Evolutionary conservation across 2,113 vertebrate genomes (phyloP), one percentile per base, ranked within the genome.

Genomic region (Corvus hawaiiensis): DNA sequence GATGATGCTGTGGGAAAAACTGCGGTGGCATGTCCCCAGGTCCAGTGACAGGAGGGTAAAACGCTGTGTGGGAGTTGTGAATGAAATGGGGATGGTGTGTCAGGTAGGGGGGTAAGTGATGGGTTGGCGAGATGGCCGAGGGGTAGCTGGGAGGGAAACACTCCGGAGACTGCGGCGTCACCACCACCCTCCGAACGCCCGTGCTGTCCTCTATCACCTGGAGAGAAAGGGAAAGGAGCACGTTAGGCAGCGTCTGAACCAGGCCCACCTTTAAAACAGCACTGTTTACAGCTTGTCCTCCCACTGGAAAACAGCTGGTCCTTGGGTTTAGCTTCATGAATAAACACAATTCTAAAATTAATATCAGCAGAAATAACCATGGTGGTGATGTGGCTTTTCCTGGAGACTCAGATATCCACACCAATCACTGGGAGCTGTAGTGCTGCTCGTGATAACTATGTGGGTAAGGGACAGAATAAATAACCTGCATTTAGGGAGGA

Each of bases 121-220:
- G 99, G 44, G 99, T 99, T 27, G 99, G 99, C 35, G 99, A 99
- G 97, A 99, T 99, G 84, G 99, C 99, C 0, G 99, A 99, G 55
- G 99, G 99, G 84, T 99, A 99, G 73, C 99, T 99, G 52, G 99
- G 99, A 39, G 99, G 99, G 84, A 99, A 99, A 96, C 99, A 99
- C 88, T 99, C 99, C 1, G 99, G 99, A 92, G 99, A 99, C 95
- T 99, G 99, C 13, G 99, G 99, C 37, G 99, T 99, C 63, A 99
- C 99, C 84, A 99, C 99, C 96, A 99, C 99, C 91, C 99, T 98
- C 41, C 99, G 99, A 54, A 99, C 99, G 35, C 99, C 99, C 11
- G 99, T 99, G 97, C 97, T 99, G 90, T 99, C 99, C 97, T 99
- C 99, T 93, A 99, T 98, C 96, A 99, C 99, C 99, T 99, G 90